Evolutionary conservation across 2,797 vertebrate species (phyloP).

Genomic region (Heteromormyrus szaboi): DNA sequence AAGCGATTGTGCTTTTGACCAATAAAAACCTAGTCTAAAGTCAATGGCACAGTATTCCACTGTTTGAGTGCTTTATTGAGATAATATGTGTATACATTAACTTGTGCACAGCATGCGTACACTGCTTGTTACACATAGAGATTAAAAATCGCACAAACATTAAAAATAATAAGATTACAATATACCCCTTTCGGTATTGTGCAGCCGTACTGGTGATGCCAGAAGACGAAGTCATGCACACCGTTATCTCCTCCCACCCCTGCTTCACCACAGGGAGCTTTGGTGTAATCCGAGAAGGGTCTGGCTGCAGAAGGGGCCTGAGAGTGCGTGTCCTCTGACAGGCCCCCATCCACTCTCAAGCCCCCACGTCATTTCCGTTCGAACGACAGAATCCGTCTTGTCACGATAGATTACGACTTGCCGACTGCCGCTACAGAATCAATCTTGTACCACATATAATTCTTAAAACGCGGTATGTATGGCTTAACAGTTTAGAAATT

Average conservation of each 20-base stretch:
- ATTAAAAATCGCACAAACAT: background rate
- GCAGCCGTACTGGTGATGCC: background rate
- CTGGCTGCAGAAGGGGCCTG: no score
- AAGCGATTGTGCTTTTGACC: no score
- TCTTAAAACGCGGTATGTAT: no score
- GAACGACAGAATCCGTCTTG: no score
- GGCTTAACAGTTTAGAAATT: no score
- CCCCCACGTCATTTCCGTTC: no score
- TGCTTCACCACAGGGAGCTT: background rate
- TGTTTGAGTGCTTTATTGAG: background rate
- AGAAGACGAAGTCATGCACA: background rate
- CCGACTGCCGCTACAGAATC: no score
- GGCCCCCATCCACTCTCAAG: no score
- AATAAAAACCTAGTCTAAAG: no score
- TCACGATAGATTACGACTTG: no score
- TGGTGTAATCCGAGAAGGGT: background rate
- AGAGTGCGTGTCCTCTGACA: no score
- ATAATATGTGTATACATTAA: background rate
- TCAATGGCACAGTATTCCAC: background rate
- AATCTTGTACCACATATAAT: no score
- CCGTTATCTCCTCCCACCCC: background rate
- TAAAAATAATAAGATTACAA: background rate
- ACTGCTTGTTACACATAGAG: background rate
- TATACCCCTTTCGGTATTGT: background rate
- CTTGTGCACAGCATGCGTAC: background rate